A percentile compares a stretch with the other conserved stretches of the same genome.
phyloP scores from a whole-genome alignment of 2,888 invertebrate genomes.

The Drosophila neonasuta region DNA sequence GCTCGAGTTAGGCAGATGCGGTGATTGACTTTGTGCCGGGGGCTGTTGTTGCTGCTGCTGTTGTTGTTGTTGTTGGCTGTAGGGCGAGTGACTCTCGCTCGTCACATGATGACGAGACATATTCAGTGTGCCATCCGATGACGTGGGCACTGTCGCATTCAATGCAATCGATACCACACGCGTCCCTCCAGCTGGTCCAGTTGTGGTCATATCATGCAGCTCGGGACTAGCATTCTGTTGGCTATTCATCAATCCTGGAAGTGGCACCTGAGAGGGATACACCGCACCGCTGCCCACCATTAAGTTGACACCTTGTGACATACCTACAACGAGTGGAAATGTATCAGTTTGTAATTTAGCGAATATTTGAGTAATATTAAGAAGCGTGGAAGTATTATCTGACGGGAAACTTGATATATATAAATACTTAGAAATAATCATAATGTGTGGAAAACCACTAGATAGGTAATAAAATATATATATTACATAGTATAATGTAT shows the following conservation, averaged over 20 bases:
- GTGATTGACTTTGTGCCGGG: slow-evolving; percentile 82
- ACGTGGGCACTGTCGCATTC: slow-evolving; percentile 50
- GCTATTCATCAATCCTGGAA: slow-evolving; percentile 44
- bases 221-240: slow-evolving; percentile 68
- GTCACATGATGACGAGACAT: slow-evolving; percentile 78
- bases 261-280: slow-evolving; percentile 81
- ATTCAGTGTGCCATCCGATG: slow-evolving; percentile 69
- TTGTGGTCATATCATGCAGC: slow-evolving; percentile 79
- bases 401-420: too few species aligned
- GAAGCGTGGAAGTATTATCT: too few species aligned
- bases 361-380: background rate
- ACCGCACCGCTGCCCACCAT: slow-evolving; percentile 69
- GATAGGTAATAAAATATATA: too few species aligned
- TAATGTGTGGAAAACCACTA: too few species aligned
- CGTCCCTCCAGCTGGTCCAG: slow-evolving; percentile 51
- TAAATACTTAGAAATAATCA: too few species aligned
- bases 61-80: slow-evolving; percentile 63
- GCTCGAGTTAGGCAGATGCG: slow-evolving; percentile 83
- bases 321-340: slow-evolving; percentile 48
- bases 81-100: slow-evolving; percentile 78
- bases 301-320: slow-evolving; percentile 70
- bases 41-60: slow-evolving; percentile 63
- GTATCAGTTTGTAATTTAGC: background rate
- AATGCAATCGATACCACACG: slow-evolving; percentile 63
- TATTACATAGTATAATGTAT: too few species aligned